These are phyloP conservation scores for Hyposoter didymator DNA, from an alignment of 2,888 invertebrate genomes.

Conservation along the genomic window DNA sequence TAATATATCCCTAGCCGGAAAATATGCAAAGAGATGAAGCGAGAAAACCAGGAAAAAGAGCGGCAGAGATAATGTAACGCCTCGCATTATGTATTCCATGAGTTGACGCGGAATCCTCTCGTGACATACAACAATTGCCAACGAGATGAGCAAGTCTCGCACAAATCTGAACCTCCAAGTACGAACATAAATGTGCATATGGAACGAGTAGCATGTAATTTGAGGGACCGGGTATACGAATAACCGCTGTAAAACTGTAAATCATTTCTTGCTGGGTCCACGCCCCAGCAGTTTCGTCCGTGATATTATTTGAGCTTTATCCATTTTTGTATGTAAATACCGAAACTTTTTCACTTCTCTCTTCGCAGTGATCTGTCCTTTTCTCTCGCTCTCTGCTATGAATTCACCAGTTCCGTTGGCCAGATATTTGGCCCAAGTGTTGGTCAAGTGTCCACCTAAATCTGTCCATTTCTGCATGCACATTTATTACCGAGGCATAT, in stretches of 20 bases:
- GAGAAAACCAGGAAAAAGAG: conserved; percentile 21
- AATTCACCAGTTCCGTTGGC: not conserved
- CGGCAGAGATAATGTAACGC: conserved; percentile 37
- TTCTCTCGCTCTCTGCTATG: not conserved
- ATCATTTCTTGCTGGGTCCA: conserved; percentile 62
- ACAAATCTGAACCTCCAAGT: conserved; percentile 5
- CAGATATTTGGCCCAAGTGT: conserved; percentile 52
- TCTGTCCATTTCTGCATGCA: conserved; percentile 36
- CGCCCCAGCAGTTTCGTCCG: conserved; percentile 53
- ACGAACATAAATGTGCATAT: conserved; percentile 28
- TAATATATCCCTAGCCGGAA: conserved; percentile 8
- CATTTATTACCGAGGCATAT: conserved; percentile 2
- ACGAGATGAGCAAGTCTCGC: conserved; percentile 28
- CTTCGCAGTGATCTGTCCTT: conserved; percentile 1
- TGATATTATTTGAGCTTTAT: conserved; percentile 46
- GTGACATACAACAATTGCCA: conserved; percentile 54
- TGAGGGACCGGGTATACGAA: conserved; percentile 55
- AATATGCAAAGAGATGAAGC: conserved; percentile 21
- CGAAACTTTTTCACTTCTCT: not conserved
- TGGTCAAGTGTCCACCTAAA: conserved; percentile 56
- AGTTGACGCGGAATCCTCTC: conserved; percentile 33
- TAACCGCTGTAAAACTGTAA: conserved; percentile 67
- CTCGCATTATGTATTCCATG: conserved; percentile 47
- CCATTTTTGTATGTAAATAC: conserved; percentile 23
- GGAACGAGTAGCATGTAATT: conserved; percentile 65